These are phyloP conservation scores for Hormaphis cornu DNA, from an alignment of 1,140 invertebrate genomes.

Conservation along the genomic window DNA sequence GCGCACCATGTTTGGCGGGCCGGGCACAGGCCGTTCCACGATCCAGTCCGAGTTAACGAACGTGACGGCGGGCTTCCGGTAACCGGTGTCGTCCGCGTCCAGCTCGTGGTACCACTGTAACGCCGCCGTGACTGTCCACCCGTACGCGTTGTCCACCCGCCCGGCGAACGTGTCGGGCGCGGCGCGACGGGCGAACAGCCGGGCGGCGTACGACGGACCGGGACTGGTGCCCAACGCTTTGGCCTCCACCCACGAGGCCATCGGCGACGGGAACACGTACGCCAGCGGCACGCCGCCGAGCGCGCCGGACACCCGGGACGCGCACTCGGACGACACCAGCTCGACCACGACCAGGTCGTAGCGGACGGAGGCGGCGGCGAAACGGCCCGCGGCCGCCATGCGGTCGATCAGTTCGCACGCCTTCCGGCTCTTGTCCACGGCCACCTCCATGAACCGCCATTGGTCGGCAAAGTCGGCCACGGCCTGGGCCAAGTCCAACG, in stretches of 20 bases:
- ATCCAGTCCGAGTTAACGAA: slow-evolving; percentile 50
- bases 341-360: slow-evolving; percentile 8
- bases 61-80: slow-evolving; percentile 45
- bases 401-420: not conserved
- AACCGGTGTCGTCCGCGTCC: slow-evolving; percentile 35
- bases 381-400: not conserved
- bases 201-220: not conserved
- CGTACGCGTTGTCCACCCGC: not conserved
- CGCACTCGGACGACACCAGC: slow-evolving; percentile 10
- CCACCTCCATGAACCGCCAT: not conserved
- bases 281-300: not conserved
- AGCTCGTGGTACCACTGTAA: not conserved
- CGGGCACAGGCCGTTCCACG: slow-evolving; percentile 44
- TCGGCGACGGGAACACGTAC: slow-evolving; percentile 2
- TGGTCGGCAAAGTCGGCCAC: not conserved
- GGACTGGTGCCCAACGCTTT: not conserved
- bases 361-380: not conserved
- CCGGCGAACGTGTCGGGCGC: not conserved
- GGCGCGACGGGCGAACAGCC: not conserved
- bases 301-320: not conserved
- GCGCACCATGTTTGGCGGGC: slow-evolving; percentile 46
- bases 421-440: not conserved
- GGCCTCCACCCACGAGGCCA: slow-evolving; percentile 2
- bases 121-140: not conserved
- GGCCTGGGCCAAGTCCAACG: not conserved